These are phyloP conservation scores for Tetragonula clypearis DNA, from an alignment of 1,140 invertebrate genomes.

Conservation along the genomic window DNA sequence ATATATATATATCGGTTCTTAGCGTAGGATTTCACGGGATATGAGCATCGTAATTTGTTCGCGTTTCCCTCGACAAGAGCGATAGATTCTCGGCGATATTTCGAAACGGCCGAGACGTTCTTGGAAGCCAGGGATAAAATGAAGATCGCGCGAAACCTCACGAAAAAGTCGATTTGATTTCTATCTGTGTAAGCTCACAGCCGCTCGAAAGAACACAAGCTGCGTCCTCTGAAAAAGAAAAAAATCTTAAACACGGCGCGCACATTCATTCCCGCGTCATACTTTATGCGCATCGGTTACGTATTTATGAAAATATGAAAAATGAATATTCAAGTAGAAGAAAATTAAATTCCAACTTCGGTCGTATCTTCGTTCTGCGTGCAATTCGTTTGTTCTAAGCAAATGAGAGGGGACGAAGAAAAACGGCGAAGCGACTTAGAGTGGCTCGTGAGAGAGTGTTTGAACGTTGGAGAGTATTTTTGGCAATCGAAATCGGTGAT, in stretches of 20 bases:
- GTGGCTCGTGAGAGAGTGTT: too few species aligned
- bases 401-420: background rate
- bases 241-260: too few species aligned
- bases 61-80: background rate
- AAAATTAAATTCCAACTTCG: background rate
- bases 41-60: conserved; percentile 6
- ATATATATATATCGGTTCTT: background rate
- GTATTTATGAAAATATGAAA: background rate
- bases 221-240: too few species aligned
- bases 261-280: background rate
- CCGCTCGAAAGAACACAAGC: background rate
- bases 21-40: background rate
- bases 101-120: background rate
- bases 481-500: too few species aligned
- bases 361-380: too few species aligned
- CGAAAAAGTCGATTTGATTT: background rate
- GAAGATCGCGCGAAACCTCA: background rate
- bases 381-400: background rate
- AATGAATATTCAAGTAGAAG: background rate
- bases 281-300: background rate
- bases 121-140: background rate
- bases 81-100: background rate
- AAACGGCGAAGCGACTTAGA: background rate
- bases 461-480: too few species aligned
- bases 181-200: background rate